Conservation (phyloP, 2,797 vertebrate species). For the Pachyuromys duprasi region DNA sequence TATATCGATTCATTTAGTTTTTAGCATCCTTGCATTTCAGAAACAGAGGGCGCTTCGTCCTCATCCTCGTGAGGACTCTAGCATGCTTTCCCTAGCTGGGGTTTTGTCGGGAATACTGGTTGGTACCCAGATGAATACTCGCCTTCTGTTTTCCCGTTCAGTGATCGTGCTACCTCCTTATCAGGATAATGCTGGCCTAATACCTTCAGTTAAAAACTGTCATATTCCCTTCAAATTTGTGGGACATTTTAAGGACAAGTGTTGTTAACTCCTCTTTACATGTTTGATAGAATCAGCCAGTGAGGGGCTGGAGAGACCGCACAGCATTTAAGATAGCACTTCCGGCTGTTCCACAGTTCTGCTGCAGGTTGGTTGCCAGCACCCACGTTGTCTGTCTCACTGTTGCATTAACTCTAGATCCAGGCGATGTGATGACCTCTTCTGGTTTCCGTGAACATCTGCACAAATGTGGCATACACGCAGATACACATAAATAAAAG, state of each 20-base stretch:
- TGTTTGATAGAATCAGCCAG: neutral
- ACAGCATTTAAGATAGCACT: neutral
- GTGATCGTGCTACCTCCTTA: no score
- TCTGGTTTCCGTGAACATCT: neutral
- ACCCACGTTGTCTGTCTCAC: neutral
- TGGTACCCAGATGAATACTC: neutral
- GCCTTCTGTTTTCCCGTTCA: neutral
- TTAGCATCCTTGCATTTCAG: neutral
- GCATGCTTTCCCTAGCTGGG: neutral
- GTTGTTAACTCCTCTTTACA: neutral
- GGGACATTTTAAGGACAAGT: neutral
- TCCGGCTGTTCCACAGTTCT: neutral
- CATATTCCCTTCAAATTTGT: neutral
- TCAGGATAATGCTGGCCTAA: neutral
- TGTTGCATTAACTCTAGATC: neutral
- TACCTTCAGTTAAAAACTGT: neutral
- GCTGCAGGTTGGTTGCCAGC: neutral
- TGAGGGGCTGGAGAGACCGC: neutral
- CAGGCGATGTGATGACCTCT: neutral
- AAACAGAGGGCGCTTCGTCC: neutral
- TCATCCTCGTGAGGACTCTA: neutral
- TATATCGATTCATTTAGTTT: neutral
- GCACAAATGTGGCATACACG: neutral
- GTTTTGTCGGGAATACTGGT: neutral
- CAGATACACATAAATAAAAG: neutral